Evolutionary conservation across 2,797 vertebrate species (phyloP).

Genomic region (Leptodactylus fallax): DNA sequence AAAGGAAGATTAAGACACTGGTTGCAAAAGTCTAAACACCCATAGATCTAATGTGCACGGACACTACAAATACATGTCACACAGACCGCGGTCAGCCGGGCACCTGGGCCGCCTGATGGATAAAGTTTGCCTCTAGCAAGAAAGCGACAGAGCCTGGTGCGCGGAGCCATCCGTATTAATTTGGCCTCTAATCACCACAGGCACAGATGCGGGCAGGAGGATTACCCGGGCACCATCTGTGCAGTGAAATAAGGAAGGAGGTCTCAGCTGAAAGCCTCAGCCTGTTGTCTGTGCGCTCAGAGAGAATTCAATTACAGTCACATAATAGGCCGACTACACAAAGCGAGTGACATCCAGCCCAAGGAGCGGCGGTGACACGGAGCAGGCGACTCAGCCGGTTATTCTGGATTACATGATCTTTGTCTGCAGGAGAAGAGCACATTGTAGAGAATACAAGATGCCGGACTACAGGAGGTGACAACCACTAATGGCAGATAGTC

Average conservation of each 20-base stretch:
- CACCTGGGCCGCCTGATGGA: background rate
- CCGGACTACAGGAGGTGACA: background rate
- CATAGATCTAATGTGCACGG: accelerated
- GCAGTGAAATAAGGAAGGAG: background rate
- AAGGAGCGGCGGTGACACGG: background rate
- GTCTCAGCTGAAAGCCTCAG: constrained; percentile 7
- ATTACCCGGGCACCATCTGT: constrained; percentile 53
- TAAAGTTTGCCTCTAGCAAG: background rate
- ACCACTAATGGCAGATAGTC: too few relatives aligned
- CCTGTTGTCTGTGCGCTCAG: background rate
- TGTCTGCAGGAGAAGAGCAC: too few relatives aligned
- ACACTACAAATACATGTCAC: background rate
- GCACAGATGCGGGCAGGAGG: constrained; percentile 23
- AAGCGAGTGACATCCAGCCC: background rate
- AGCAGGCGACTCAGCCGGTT: background rate
- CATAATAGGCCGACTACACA: background rate
- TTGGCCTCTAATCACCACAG: background rate
- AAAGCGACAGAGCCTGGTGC: background rate
- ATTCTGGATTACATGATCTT: background rate
- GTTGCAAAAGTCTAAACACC: background rate
- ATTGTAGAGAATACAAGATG: background rate
- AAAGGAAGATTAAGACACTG: too few relatives aligned
- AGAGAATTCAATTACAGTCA: constrained; percentile 39
- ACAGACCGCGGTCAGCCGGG: background rate
- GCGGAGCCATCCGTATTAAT: background rate